phyloP scores from a whole-genome alignment of 2,113 vertebrate genomes.

The Pelodiscus sinensis region DNA sequence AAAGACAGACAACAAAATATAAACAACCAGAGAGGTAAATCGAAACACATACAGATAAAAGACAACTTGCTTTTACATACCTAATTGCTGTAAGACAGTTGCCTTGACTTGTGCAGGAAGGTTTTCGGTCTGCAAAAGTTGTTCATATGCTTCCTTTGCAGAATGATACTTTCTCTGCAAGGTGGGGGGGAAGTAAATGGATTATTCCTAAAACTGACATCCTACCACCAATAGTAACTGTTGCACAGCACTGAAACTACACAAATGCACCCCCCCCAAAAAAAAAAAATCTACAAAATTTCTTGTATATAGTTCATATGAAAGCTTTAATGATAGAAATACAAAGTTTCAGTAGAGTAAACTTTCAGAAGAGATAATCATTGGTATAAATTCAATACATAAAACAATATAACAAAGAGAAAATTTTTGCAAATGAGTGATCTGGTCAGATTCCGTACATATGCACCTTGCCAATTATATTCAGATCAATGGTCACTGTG shows the following conservation, averaged over 20 bases:
- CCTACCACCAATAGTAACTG: constrained; percentile 55
- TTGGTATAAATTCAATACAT: constrained; percentile 5
- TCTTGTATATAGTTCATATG: constrained; percentile 69
- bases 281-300: neutral
- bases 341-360: neutral
- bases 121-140: constrained; percentile 94
- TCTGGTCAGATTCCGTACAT: constrained; percentile 1
- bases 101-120: constrained; percentile 99
- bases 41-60: constrained; percentile 18
- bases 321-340: constrained; percentile 43
- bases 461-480: neutral
- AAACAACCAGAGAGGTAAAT: neutral
- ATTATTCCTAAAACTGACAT: constrained; percentile 66
- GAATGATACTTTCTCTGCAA: constrained; percentile 95
- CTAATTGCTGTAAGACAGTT: constrained; percentile 96
- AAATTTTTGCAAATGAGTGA: neutral
- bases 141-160: constrained; percentile 98
- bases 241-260: constrained; percentile 70
- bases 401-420: neutral
- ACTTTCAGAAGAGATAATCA: neutral
- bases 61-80: constrained; percentile 81
- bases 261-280: constrained; percentile 55
- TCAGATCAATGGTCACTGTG: neutral
- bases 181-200: constrained; percentile 54
- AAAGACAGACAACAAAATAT: constrained; percentile 4